Conservation (phyloP, 2,797 vertebrate genomes). For the Scolopax bukidnonensis region DNA sequence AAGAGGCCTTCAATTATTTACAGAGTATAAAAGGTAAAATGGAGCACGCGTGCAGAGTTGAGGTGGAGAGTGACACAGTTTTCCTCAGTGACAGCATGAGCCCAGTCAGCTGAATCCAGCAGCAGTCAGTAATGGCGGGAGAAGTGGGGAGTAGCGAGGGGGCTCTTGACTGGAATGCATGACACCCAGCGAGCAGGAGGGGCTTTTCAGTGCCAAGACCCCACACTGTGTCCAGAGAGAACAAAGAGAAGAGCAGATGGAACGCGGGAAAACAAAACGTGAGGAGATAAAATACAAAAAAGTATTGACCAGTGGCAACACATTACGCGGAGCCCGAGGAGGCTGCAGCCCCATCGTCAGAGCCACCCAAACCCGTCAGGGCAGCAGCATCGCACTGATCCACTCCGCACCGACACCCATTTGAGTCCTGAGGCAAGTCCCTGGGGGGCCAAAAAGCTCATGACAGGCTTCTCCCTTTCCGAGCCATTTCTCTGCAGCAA, state of each 20-base stretch:
- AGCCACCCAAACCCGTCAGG: too few species aligned
- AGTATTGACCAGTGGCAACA: neutral
- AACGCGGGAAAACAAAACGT: neutral
- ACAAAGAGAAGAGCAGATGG: neutral
- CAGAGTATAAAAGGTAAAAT: too few species aligned
- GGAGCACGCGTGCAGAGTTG: too few species aligned
- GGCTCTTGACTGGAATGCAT: rapidly evolving
- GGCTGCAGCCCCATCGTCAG: rapidly evolving
- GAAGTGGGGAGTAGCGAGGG: neutral
- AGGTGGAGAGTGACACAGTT: rapidly evolving
- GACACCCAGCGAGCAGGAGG: neutral
- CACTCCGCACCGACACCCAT: too few species aligned
- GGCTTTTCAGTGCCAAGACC: neutral
- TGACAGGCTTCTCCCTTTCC: rapidly evolving
- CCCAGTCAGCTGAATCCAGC: neutral
- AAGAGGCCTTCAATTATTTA: neutral
- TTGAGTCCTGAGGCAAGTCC: neutral
- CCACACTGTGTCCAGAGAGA: rapidly evolving
- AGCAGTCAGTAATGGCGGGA: rapidly evolving
- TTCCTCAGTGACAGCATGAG: neutral
- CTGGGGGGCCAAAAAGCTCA: neutral
- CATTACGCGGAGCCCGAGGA: too few species aligned
- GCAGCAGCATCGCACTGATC: neutral
- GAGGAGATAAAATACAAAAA: neutral
- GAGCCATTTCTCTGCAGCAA: neutral